Evolutionary conservation across 2,797 vertebrate species (phyloP), one percentile per base, ranked within the genome.

Genomic region (Perodicticus potto): DNA sequence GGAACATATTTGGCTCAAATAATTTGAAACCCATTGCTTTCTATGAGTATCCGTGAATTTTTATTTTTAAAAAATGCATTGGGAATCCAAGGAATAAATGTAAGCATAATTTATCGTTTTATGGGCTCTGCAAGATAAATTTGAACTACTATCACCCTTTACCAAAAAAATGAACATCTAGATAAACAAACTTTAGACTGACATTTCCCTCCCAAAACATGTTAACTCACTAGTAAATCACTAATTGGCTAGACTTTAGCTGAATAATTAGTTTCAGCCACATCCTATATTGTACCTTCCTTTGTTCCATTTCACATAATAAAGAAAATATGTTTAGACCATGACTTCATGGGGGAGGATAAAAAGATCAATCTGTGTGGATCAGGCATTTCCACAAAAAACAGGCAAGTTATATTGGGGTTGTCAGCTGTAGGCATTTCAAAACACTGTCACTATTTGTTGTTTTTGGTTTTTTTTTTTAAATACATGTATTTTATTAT

Each of bases 301-400:
- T 91, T 89, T 84, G 34, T 74, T 92, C 86, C 34, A 72, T 70
- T 88, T 95, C 55, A 93, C 53, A 94, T 29, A 89, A 86, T 22
- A 77, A 70, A 63, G 5, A 63, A 96, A 92, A 55, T 40, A 76
- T 8, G 13, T 61, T 89, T 82, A 65, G 63, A 40, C 67, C 9
- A 16, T 29, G 57, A 92, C 2, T 86, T 40, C 29, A 32, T 23
- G 14, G 43, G 34, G 72, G 2, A 92, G 10, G 20, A 34, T 57
- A 32, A 49, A 81, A 57, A 65, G 34, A 37, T 25, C 69, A 45
- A 23, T 7, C 17, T 13, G 23, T 72, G 16, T 17, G 7, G 3
- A 37, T 49, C 32, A n/a, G 53, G 32, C 37, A 91, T 81, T 85
- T 40, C 72, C 83, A 70, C 34, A 72, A 84, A 72, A 81, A 85